Base-by-base conservation (phyloP, 2,888 invertebrate species). In the Anoplius nigerrimus region DNA sequence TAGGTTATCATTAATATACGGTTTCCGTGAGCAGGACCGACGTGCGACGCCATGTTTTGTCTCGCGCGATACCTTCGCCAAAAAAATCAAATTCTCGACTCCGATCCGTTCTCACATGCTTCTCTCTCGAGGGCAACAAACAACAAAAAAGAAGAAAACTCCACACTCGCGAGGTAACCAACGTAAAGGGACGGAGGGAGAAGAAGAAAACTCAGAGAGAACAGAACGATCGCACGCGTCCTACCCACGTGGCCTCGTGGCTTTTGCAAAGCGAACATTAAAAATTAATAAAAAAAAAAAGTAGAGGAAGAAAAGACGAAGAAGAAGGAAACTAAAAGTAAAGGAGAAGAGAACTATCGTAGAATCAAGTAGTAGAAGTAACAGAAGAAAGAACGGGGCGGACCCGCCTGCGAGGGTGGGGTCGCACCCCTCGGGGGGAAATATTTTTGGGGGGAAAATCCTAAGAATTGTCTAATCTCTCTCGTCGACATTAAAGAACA, bases 201-300 rank as follows among this genome's bases (percentile, higher is more conserved):
- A n/a, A n/a, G n/a, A n/a, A n/a, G n/a, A 13, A 42, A 8, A 42
- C 13, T 42, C 42, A 48, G 48, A 48, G 16, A 18, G 48, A n/a
- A 48, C 4, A 34, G 4, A 34, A 34, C 6, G 11, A 34, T 34
- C 34, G 34, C 34, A 34, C 34, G 34, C 34, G 34, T 34, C 34
- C 34, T 11, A 34, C 34, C 34, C 34, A 34, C 34, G 34, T 34
- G 48, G n/a, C 48, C 18, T 48, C 16, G 48, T 48, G 48, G 48
- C 48, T 48, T 48, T 48, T 48, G 48, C 48, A 48, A 48, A 48
- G 60, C 43, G 51, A 66, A 46, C 45, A 65, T 54, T 55, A 66
- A 48, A 55, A 43, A 52, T 24, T 21, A 34, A 13, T 4, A 66
- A 52, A 21, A 52, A 52, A 15, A 52, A 52, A 52, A 52, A 18